Percentiles rank a stretch among this genome's conserved stretches.
Evolutionary conservation across 2,888 invertebrate genomes (phyloP).

Genomic region (Drosophila infuscata): DNA sequence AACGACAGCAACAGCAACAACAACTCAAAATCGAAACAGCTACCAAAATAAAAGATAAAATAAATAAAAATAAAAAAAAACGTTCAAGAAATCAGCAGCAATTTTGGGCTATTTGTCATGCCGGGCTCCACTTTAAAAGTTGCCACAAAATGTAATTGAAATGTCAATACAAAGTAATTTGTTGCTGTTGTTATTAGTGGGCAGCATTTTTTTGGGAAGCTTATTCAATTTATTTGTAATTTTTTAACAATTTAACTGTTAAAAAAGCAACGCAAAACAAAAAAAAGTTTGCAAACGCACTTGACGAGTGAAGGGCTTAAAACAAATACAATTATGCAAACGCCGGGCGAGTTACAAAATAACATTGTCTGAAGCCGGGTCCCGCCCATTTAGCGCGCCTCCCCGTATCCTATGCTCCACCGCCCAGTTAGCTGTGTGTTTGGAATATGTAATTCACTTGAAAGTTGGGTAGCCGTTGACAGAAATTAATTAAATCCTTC

Average conservation of each 20-base stretch:
- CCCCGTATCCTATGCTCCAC: conserved; percentile 7
- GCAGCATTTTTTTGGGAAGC: conserved; percentile 41
- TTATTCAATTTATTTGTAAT: conserved; percentile 79
- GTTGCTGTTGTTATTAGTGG: conserved; percentile 29
- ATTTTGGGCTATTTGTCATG: conserved; percentile 53
- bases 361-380: conserved; percentile 9
- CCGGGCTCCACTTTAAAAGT: conserved; percentile 70
- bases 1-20: conserved; percentile 26
- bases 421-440: conserved; percentile 55
- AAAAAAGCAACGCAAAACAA: conserved; percentile 37
- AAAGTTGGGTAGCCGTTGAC: conserved; percentile 70
- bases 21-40: conserved; percentile 60
- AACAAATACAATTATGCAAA: conserved; percentile 75
- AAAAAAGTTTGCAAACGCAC: conserved; percentile 45
- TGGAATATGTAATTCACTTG: conserved; percentile 76
- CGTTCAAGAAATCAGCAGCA: conserved; percentile 13
- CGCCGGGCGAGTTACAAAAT: conserved; percentile 36
- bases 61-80: not conserved
- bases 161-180: conserved; percentile 75
- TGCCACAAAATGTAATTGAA: conserved; percentile 75
- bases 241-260: conserved; percentile 78
- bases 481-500: conserved; percentile 72
- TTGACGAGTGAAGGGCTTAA: conserved; percentile 49
- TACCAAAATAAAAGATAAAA: conserved; percentile 31
- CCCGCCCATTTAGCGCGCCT: conserved; percentile 1